Evolutionary conservation across 2,113 vertebrate species (phyloP).

Genomic region (Pagrus major): DNA sequence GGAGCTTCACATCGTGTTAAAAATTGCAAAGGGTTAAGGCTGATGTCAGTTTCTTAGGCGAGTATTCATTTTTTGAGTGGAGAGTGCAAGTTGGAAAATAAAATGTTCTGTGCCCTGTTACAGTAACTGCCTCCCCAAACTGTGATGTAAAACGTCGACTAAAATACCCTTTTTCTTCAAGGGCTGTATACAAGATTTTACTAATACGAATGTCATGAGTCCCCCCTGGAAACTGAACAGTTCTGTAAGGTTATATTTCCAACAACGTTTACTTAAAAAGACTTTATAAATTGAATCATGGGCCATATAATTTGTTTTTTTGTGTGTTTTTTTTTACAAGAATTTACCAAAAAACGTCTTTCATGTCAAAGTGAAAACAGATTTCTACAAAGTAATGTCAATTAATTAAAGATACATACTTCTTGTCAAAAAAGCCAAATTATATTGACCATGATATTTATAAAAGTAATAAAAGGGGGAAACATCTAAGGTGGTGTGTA

Average conservation of each 20-base stretch:
- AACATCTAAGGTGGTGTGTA: no score
- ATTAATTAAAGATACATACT: no score
- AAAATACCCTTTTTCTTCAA: not conserved
- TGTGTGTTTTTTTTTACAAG: no score
- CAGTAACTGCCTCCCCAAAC: not conserved
- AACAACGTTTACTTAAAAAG: not conserved
- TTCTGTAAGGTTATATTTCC: not conserved
- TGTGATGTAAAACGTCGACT: not conserved
- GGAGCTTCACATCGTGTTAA: not conserved
- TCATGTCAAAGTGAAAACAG: no score
- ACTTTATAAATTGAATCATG: no score
- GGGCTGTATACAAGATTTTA: not conserved
- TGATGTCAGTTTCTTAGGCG: not conserved
- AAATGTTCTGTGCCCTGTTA: not conserved
- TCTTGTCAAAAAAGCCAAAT: no score
- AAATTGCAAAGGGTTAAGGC: not conserved
- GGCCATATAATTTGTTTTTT: no score
- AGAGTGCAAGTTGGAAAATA: not conserved
- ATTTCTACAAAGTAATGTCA: no score
- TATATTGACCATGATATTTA: no score
- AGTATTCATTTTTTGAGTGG: no score
- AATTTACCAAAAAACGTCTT: no score
- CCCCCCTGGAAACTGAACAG: not conserved
- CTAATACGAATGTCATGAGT: not conserved
- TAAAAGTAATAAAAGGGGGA: no score